phyloP scores from a whole-genome alignment of 2,113 vertebrate genomes.

The Phocoena sinus region DNA sequence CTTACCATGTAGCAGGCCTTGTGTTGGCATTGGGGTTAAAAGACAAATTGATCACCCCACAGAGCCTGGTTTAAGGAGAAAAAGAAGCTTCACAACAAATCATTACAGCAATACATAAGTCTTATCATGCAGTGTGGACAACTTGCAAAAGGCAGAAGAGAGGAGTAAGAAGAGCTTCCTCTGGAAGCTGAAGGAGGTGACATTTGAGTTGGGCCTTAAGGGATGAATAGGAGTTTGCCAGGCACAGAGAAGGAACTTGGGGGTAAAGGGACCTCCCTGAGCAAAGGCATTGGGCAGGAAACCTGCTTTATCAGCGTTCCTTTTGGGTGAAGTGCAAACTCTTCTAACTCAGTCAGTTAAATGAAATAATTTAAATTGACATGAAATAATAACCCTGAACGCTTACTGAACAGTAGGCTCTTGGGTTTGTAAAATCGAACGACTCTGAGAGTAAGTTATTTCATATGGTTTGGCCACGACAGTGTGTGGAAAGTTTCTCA shows the following conservation, averaged over 20 bases:
- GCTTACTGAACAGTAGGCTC: neutral
- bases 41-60: neutral
- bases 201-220: neutral
- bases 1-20: too few relatives aligned
- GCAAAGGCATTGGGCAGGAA: neutral
- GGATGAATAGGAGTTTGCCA: neutral
- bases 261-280: neutral
- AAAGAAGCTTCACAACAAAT: neutral
- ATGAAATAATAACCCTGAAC: neutral
- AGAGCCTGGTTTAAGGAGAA: neutral
- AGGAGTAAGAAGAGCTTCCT: neutral
- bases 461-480: neutral
- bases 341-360: neutral
- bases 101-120: fast-evolving
- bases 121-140: neutral
- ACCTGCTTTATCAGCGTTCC: neutral
- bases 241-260: neutral
- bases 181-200: neutral
- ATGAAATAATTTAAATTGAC: neutral
- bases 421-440: neutral
- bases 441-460: neutral
- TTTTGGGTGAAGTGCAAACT: neutral
- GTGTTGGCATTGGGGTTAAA: neutral
- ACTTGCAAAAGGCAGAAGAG: neutral
- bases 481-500: constrained; percentile 47